Evolutionary conservation across 2,888 invertebrate genomes (phyloP).

Genomic region (Nomada ferruginata): DNA sequence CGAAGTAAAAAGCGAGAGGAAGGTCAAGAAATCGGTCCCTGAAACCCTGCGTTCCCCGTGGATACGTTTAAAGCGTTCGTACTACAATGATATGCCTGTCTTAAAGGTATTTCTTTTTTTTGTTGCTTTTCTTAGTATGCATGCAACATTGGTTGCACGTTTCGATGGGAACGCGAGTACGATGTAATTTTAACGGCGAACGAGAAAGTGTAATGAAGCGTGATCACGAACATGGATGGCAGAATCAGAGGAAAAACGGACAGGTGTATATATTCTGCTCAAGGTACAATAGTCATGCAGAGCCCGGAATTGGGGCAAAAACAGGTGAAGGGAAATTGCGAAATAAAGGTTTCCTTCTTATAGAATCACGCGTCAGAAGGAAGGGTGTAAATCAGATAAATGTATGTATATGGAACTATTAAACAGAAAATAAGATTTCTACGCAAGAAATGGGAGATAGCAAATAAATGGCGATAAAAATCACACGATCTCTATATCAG

Average conservation of each 20-base stretch:
- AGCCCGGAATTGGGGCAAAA: not conserved
- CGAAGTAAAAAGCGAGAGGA: constrained; percentile 37
- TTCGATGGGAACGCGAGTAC: too few species aligned
- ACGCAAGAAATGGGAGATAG: constrained; percentile 1
- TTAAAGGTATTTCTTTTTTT: too few species aligned
- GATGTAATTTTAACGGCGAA: not conserved
- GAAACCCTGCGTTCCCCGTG: not conserved
- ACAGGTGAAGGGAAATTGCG: too few species aligned
- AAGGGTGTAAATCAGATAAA: not conserved
- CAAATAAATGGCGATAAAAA: constrained; percentile 47
- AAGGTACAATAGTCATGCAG: not conserved
- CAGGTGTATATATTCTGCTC: too few species aligned
- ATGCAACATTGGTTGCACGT: too few species aligned
- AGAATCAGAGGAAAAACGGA: not conserved
- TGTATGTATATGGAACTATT: not conserved
- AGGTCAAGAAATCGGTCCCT: constrained; percentile 49
- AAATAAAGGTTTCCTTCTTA: too few species aligned
- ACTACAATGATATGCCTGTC: too few species aligned
- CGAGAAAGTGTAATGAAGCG: not conserved
- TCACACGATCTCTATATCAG: constrained; percentile 41
- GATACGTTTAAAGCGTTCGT: not conserved
- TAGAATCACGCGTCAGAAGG: too few species aligned
- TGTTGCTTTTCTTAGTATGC: not conserved
- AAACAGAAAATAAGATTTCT: constrained; percentile 31
- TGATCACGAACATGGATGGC: too few species aligned